Evolutionary conservation across 37 sponge, comb jelly and placozoan species (phyloP).

Genomic region (Geodia barretti): DNA sequence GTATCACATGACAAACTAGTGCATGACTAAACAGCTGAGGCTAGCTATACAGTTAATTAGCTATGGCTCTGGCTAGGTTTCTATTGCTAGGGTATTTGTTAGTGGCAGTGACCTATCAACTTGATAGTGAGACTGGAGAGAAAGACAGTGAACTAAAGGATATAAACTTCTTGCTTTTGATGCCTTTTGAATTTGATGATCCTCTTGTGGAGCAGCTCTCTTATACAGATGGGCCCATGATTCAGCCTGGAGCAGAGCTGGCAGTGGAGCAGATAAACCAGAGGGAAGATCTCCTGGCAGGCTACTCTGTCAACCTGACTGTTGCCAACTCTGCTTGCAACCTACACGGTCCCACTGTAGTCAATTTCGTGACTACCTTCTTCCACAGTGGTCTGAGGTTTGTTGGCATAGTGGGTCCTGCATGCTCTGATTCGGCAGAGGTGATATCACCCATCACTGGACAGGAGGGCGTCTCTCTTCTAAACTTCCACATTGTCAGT

Average conservation of each 20-base stretch:
- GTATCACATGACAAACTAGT: no score
- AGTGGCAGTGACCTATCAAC: no score
- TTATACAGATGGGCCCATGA: conserved; percentile 14
- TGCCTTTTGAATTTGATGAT: no score
- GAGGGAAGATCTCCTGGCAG: conserved; percentile 5
- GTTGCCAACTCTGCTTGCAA: conserved; percentile 11
- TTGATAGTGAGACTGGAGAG: no score
- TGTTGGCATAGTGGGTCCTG: conserved; percentile 24
- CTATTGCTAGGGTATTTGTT: no score
- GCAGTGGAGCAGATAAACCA: conserved; percentile 28
- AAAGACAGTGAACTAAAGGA: no score
- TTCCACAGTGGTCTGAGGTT: not conserved
- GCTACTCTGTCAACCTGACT: conserved; percentile 14
- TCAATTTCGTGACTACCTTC: not conserved
- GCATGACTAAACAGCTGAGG: no score
- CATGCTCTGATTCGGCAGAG: conserved; percentile 14
- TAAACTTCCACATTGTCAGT: conserved; percentile 7
- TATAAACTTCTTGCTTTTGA: no score
- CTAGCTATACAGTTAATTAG: no score
- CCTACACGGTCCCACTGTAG: not conserved
- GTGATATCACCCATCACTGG: not conserved
- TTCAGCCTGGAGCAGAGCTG: conserved; percentile 1
- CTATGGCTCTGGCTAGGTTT: no score
- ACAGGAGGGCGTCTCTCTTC: not conserved
- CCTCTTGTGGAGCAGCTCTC: no score